Base-by-base conservation (phyloP, 2,888 invertebrate genomes). In the Sphaeridia pumilis region DNA sequence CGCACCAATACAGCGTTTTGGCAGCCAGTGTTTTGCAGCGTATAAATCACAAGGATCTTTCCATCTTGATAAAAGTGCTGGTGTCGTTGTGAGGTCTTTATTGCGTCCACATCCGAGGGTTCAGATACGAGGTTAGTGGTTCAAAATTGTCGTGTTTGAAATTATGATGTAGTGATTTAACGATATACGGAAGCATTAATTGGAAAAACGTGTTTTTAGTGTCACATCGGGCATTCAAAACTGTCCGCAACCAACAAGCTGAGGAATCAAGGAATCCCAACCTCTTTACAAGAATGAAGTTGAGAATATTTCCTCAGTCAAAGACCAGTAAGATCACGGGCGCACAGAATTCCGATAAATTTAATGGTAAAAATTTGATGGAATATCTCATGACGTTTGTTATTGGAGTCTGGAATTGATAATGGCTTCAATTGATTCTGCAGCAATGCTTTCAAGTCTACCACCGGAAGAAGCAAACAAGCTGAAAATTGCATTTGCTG, bases 401-500 rank as follows among this genome's bases (percentile, higher is more conserved):
- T 21, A 31, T 49, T 7, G 28, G n/a, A 49, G 14, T 4, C n/a
- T 25, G n/a, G 21, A 24, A 22, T 28, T 14, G 14, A 34, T 20
- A 38, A 46, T 25, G 21, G 28, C 47, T 48, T 46, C 24, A 41
- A 28, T 68, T 74, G 38, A 72, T 77, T 3, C 74, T 4, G 77
- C 77, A 60, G 76, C 75, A 46, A 66, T 76, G 41, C 71, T 82
- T 31, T 73, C 69, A 25, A 75, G 76, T 22, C 75, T 72, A 24
- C 70, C 71, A 53, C 61, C 71, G 24, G 67, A 73, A 61, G 81
- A 87, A 70, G 81, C 81, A 61, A 81, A 83, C 62, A 79, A 80
- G 67, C 76, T 89, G 52, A 88, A 88, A 74, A 77, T 88, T 53
- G 90, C 90, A 0, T 92, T 92, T 73, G 88, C 88, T 31, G 92